Evolutionary conservation across 2,888 invertebrate species (phyloP).

Genomic region (Caenorhabditis plicata): DNA sequence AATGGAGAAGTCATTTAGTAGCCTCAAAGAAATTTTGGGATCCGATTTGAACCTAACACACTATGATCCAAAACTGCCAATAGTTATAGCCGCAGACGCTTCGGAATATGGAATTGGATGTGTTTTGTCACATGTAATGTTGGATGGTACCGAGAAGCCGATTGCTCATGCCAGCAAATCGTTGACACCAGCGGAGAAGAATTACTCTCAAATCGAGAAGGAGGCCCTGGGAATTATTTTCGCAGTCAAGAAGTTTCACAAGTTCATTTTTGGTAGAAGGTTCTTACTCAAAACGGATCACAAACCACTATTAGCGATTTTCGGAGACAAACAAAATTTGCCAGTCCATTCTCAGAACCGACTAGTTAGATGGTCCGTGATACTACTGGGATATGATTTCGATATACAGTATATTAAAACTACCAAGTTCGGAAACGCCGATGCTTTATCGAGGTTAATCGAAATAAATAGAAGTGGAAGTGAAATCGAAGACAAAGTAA

Average conservation of each 20-base stretch:
- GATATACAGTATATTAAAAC: constrained; percentile 57
- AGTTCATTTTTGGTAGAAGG: constrained; percentile 66
- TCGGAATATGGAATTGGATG: constrained; percentile 37
- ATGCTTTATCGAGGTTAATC: constrained; percentile 59
- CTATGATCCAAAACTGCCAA: constrained; percentile 20
- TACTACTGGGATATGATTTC: constrained; percentile 36
- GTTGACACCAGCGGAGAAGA: constrained; percentile 61
- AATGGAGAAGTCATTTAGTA: constrained; percentile 3
- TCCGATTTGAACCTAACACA: constrained; percentile 21
- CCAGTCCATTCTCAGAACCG: constrained; percentile 37
- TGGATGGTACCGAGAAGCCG: constrained; percentile 36
- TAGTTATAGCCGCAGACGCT: constrained; percentile 39
- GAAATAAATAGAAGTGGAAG: too few species aligned
- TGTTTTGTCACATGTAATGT: constrained; percentile 50
- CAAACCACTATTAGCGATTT: constrained; percentile 67
- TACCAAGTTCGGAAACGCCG: constrained; percentile 58
- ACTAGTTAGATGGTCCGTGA: constrained; percentile 67
- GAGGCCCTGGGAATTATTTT: constrained; percentile 66
- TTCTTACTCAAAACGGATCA: constrained; percentile 68
- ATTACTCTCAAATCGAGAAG: constrained; percentile 67
- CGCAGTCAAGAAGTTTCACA: constrained; percentile 66
- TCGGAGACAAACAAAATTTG: constrained; percentile 26
- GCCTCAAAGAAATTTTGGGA: not conserved
- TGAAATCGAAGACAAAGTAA: too few species aligned
- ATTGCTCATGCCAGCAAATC: constrained; percentile 48